phyloP scores from a whole-genome alignment of 2,888 invertebrate genomes.

The Drosophila quasianomalipes region DNA sequence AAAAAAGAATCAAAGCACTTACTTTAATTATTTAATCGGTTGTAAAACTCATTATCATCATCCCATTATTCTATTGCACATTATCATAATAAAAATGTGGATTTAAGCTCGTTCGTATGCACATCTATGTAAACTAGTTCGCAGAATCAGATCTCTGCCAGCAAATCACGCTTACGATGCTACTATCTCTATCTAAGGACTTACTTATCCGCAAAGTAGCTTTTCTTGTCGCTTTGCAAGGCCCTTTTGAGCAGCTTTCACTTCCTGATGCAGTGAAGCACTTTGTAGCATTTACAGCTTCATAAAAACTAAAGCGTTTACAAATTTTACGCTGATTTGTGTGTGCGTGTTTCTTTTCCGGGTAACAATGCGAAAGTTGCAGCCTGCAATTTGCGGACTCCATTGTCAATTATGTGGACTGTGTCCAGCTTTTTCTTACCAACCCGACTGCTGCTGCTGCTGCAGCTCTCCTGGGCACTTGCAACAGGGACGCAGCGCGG shows the following conservation, averaged over 20 bases:
- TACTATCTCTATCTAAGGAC: background rate
- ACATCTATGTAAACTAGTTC: background rate
- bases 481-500: constrained; percentile 46
- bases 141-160: background rate
- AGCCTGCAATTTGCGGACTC: constrained; percentile 47
- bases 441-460: background rate
- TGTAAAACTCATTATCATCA: background rate
- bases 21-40: background rate
- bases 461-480: constrained; percentile 24
- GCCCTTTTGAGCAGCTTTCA: constrained; percentile 1
- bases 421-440: constrained; percentile 15
- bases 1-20: background rate
- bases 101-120: background rate
- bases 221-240: constrained; percentile 6
- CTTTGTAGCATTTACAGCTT: constrained; percentile 69
- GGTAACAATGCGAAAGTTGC: constrained; percentile 38
- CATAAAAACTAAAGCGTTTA: constrained; percentile 70
- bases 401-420: constrained; percentile 59
- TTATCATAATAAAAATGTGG: background rate
- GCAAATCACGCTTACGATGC: background rate
- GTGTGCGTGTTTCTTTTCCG: constrained; percentile 31
- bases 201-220: background rate
- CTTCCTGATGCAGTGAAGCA: constrained; percentile 41
- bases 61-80: background rate
- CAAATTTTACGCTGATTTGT: constrained; percentile 77